Evolutionary conservation across 2,888 invertebrate genomes (phyloP), one percentile per base, ranked within the genome.

Genomic region (Invenusta paracnida): DNA sequence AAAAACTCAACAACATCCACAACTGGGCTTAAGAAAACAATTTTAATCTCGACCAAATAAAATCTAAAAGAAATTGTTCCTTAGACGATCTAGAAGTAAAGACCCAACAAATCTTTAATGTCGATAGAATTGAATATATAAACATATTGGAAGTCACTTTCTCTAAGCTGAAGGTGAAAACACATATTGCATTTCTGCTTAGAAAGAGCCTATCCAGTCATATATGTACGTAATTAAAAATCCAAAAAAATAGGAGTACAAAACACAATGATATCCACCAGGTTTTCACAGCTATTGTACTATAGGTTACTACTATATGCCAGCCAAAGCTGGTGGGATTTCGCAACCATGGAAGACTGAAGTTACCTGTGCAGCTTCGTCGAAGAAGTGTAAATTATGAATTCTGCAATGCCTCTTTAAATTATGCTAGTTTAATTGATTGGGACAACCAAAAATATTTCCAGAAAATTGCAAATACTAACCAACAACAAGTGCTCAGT

Each of bases 341-440:
- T 48, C 5, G 48, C 48, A 17, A 48, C 48, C 48, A 48, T 48
- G 48, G 48, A 48, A 11, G 48, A 48, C 48, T 11, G 48, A 48
- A 48, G 17, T 48, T 17, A 17, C 17, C 11, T 48, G 48, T 48
- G 48, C 17, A 48, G 48, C 48, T 48, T 48, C 48, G 48, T 48
- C 48, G 17, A 48, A 48, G 48, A 73, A n/a, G 73, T 73, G 25
- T 73, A 13, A 13, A 73, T 13, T 73, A 23, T 25, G 73, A 23
- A 73, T 73, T 13, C 25, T 73, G 27, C 27, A 73, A 73, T 73
- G 73, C 73, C 25, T 73, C 11, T 73, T 13, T 73, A 23, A 23
- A 73, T 73, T 73, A 73, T 73, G 25, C 73, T 13, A 73, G 73
- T 73, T 73, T 73, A 73, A 5, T 73, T 73, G 73, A 73, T 73